Evolutionary conservation across 1,140 invertebrate species (phyloP).

Genomic region (Drosophila fuyamai): DNA sequence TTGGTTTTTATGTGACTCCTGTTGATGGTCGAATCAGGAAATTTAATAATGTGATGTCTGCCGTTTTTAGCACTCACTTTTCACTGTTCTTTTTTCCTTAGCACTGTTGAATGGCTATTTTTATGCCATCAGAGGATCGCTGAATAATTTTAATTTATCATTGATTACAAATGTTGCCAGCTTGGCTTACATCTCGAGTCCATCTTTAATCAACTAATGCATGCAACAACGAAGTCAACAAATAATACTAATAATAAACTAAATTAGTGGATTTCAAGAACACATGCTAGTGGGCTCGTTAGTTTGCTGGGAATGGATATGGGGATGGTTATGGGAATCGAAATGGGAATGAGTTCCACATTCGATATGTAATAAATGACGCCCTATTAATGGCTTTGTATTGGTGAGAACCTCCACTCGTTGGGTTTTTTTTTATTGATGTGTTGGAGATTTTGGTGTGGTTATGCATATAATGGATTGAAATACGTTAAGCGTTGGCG

Average conservation of each 20-base stretch:
- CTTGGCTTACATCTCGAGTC: constrained; percentile 18
- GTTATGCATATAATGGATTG: constrained; percentile 69
- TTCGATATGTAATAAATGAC: constrained; percentile 65
- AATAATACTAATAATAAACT: constrained; percentile 50
- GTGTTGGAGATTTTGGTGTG: constrained; percentile 40
- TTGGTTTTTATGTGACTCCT: constrained; percentile 13
- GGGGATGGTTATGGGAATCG: constrained; percentile 3
- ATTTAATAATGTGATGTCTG: constrained; percentile 3
- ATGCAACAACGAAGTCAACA: constrained; percentile 21
- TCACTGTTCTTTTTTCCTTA: constrained; percentile 7
- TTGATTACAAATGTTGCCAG: constrained; percentile 3
- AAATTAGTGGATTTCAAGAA: constrained; percentile 51
- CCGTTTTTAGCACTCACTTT: constrained; percentile 3
- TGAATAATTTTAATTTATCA: constrained; percentile 18
- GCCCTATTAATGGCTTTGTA: constrained; percentile 49
- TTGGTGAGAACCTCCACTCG: background rate
- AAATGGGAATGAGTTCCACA: constrained; percentile 43
- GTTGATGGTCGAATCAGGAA: background rate
- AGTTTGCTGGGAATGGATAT: constrained; percentile 34
- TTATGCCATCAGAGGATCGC: constrained; percentile 3
- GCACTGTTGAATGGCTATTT: constrained; percentile 10
- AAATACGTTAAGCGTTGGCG: constrained; percentile 51
- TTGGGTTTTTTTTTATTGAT: background rate
- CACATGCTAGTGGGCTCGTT: constrained; percentile 40
- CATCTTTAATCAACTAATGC: constrained; percentile 53